These are phyloP conservation scores for Lichenostomus cassidix DNA, from an alignment of 2,113 vertebrate species.

Conservation along the genomic window DNA sequence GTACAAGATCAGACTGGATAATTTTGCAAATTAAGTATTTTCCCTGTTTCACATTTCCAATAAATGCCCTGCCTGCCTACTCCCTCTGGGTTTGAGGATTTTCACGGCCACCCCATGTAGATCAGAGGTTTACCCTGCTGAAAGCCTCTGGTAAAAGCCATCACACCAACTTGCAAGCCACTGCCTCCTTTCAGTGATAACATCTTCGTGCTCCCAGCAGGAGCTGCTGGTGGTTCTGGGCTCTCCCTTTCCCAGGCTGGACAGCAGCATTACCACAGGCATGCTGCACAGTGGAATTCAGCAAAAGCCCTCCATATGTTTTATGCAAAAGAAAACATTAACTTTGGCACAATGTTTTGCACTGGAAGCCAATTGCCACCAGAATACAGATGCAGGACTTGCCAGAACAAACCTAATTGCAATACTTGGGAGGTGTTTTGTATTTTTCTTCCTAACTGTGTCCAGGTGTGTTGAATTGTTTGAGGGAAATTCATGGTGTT, in stretches of 20 bases:
- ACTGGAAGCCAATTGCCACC: slow-evolving; percentile 32
- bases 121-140: not conserved
- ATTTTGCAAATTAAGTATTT: not conserved
- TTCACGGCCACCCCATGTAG: not conserved
- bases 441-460: slow-evolving; percentile 52
- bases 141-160: not conserved
- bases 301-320: not conserved
- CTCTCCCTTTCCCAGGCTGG: not conserved
- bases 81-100: not conserved
- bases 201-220: not conserved
- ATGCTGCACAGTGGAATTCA: not conserved
- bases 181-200: not conserved
- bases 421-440: slow-evolving; percentile 42
- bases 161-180: not conserved
- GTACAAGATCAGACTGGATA: not conserved
- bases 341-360: slow-evolving; percentile 18
- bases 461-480: slow-evolving; percentile 61
- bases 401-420: slow-evolving; percentile 62
- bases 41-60: not conserved
- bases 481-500: not conserved
- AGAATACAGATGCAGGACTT: slow-evolving; percentile 26
- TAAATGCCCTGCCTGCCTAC: not conserved
- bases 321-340: slow-evolving; percentile 45
- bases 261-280: not conserved
- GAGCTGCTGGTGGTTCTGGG: not conserved